Evolutionary conservation across 2,888 invertebrate genomes (phyloP), one percentile per base, ranked within the genome.

Genomic region (Apamea epomidion): DNA sequence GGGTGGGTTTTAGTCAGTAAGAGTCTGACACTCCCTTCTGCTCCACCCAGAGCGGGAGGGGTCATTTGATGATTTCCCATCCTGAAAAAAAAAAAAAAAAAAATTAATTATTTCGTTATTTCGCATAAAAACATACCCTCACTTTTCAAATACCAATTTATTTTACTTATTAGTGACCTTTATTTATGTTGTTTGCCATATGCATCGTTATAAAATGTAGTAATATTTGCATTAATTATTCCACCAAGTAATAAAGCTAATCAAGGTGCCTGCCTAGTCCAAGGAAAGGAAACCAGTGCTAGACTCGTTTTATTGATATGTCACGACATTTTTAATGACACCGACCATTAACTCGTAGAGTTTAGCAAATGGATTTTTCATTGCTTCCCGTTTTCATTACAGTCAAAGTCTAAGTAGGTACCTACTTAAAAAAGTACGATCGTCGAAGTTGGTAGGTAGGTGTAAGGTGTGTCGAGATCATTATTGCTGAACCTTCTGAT

Each of bases 351-450:
- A 21, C 7, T 58, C 58, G 18, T 51, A 0, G 7, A 54, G n/a
- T 60, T 78, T 78, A 67, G 54, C 54, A 78, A n/a, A 48, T 45
- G 18, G 5, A 45, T 75, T 75, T 75, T 42, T 29, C 29, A 73
- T 51, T 29, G 29, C 25, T 29, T 74, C 29, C 8, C 14, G 21
- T 70, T 51, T 68, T 29, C 29, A 29, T 29, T 68, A 8, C 18
- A 29, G 48, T 69, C 54, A 21, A 54, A 21, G 54, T 54, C 51
- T 51, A 51, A 16, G n/a, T n/a, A n/a, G n/a, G 48, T 48, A 51
- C 48, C 48, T 48, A 21, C 21, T 6, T 29, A 29, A 42, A 69
- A 32, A 29, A 37, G 37, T 32, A 32, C 32, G 32, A 32, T 32
- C 32, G 32, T 32, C 32, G 32, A 32, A 32, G 3, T 32, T 32